Evolutionary conservation across 2,113 vertebrate species (phyloP).

Genomic region (Rhegmatorhina hoffmannsi): DNA sequence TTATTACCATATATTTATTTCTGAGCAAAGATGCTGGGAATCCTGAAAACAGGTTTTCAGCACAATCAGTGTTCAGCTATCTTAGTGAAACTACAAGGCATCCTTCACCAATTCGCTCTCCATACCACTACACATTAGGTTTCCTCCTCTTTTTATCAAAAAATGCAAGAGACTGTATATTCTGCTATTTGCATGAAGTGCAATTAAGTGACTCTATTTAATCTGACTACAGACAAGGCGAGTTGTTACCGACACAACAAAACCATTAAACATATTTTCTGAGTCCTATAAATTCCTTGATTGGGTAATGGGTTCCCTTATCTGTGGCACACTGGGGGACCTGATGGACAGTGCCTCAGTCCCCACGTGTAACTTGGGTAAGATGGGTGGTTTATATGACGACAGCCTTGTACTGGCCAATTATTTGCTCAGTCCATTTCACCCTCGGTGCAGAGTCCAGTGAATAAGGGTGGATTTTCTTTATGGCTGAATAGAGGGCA

Average conservation of each 20-base stretch:
- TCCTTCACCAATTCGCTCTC: neutral
- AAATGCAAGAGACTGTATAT: neutral
- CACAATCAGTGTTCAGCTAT: neutral
- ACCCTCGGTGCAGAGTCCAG: neutral
- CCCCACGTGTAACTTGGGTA: neutral
- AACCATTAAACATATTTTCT: neutral
- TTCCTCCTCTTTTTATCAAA: neutral
- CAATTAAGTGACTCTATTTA: neutral
- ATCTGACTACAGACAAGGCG: neutral
- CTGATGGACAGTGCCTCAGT: neutral
- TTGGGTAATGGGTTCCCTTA: neutral
- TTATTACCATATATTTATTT: neutral
- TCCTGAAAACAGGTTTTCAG: neutral
- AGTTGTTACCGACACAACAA: neutral
- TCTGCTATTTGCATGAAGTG: neutral
- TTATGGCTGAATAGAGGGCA: neutral
- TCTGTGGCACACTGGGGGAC: neutral
- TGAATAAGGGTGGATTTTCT: neutral
- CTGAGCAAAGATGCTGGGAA: neutral
- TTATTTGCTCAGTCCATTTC: neutral
- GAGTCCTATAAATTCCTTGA: neutral
- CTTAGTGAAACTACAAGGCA: accelerated
- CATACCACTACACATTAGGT: neutral
- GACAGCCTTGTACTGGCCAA: neutral
- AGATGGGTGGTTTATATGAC: neutral